These are phyloP conservation scores for Chymomyza amoena DNA, from an alignment of 2,888 invertebrate species.

Conservation along the genomic window DNA sequence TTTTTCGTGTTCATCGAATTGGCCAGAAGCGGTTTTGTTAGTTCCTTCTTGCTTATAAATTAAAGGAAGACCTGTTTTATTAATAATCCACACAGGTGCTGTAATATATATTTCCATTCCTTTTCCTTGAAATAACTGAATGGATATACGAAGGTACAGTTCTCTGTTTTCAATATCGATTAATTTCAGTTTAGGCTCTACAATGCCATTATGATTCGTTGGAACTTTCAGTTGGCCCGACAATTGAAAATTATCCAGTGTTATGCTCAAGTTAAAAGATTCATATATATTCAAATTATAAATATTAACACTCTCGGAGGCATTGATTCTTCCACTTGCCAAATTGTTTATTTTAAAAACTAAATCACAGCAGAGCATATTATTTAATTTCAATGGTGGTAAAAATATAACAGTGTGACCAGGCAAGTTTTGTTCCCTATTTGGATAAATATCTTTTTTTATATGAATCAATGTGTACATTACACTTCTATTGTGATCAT, in stretches of 20 bases:
- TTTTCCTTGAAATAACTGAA: slow-evolving; percentile 82
- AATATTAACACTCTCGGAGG: slow-evolving; percentile 79
- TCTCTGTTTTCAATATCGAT: slow-evolving; percentile 86
- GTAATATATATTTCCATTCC: slow-evolving; percentile 86
- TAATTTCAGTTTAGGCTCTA: slow-evolving; percentile 85
- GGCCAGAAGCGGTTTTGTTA: slow-evolving; percentile 88
- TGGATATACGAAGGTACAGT: slow-evolving; percentile 86
- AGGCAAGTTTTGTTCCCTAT: slow-evolving; percentile 82
- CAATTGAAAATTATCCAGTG: slow-evolving; percentile 90
- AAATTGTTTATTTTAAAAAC: slow-evolving; percentile 81
- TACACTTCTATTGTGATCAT: slow-evolving; percentile 65
- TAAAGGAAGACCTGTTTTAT: slow-evolving; percentile 96
- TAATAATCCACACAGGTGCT: slow-evolving; percentile 96
- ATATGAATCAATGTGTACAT: slow-evolving; percentile 78
- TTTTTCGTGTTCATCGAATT: slow-evolving; percentile 95
- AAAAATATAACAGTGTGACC: slow-evolving; percentile 92
- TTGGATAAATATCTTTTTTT: slow-evolving; percentile 89
- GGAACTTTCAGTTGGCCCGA: slow-evolving; percentile 83
- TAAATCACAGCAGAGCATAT: slow-evolving; percentile 92
- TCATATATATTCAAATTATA: slow-evolving; percentile 81
- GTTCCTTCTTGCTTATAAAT: slow-evolving; percentile 95
- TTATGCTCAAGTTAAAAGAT: slow-evolving; percentile 86
- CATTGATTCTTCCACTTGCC: slow-evolving; percentile 79
- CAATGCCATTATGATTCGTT: slow-evolving; percentile 79
- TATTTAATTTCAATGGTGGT: slow-evolving; percentile 90